Percentiles rank a stretch among this genome's conserved stretches.
Conservation (phyloP, 2,113 vertebrate species). For the Pseudolaguvia tuberculata region DNA sequence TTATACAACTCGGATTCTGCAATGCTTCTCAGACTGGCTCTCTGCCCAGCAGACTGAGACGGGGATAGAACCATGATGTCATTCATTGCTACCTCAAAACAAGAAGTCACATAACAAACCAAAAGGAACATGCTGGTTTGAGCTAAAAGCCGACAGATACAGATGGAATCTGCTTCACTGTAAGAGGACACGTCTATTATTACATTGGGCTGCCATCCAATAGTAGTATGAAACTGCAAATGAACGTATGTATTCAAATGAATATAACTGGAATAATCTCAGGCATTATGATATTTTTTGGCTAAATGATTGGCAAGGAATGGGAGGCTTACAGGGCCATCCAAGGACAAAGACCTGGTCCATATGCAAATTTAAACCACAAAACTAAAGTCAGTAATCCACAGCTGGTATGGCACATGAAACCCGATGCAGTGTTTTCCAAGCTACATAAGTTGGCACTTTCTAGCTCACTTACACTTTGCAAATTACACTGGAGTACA, state of each 20-base stretch:
- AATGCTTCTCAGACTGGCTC: constrained; percentile 35
- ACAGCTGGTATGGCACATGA: not conserved
- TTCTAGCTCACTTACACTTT: not conserved
- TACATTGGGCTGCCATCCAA: not conserved
- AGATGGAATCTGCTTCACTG: constrained; percentile 4
- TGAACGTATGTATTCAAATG: not conserved
- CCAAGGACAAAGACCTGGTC: too few relatives aligned
- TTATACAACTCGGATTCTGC: constrained; percentile 28
- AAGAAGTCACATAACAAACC: constrained; percentile 35
- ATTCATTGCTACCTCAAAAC: constrained; percentile 39
- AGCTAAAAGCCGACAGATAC: not conserved
- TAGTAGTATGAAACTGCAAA: not conserved
- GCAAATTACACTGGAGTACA: too few relatives aligned
- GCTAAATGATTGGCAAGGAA: too few relatives aligned
- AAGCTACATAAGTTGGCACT: not conserved
- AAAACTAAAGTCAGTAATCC: not conserved
- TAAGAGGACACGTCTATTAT: not conserved
- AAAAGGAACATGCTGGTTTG: constrained; percentile 6
- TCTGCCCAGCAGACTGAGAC: constrained; percentile 24
- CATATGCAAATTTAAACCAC: not conserved
- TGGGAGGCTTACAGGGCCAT: too few relatives aligned
- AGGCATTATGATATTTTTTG: too few relatives aligned
- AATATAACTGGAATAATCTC: too few relatives aligned
- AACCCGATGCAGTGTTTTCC: constrained; percentile 1
- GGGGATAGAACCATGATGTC: constrained; percentile 41